Conservation (phyloP, 2,888 invertebrate genomes). For the Spisula solida region DNA sequence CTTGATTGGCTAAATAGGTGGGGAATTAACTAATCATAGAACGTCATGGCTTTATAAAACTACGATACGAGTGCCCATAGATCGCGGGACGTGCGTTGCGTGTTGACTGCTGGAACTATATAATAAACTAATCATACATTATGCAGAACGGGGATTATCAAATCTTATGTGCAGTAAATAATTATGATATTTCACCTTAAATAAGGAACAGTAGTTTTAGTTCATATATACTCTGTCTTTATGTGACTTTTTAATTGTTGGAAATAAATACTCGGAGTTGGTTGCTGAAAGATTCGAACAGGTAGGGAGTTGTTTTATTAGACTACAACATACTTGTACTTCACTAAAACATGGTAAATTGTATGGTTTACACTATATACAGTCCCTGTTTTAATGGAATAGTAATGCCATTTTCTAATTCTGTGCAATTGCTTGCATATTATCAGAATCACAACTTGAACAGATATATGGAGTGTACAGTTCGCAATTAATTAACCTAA, state of each 20-base stretch:
- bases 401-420: no score
- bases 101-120: background rate
- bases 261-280: background rate
- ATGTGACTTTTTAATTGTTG: background rate
- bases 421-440: no score
- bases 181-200: background rate
- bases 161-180: background rate
- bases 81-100: background rate
- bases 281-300: no score
- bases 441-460: no score
- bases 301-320: no score
- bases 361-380: no score
- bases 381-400: no score
- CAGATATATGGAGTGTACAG: no score
- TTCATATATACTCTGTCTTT: background rate
- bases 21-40: constrained; percentile 46
- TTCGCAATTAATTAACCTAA: no score
- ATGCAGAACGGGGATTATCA: background rate
- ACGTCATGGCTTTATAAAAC: background rate
- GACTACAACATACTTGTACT: no score
- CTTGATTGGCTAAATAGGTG: constrained; percentile 51
- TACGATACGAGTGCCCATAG: constrained; percentile 6
- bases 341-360: no score
- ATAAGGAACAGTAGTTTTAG: background rate
- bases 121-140: background rate